Evolutionary conservation across 1,140 invertebrate species (phyloP).

Genomic region (Steinernema feltiae): DNA sequence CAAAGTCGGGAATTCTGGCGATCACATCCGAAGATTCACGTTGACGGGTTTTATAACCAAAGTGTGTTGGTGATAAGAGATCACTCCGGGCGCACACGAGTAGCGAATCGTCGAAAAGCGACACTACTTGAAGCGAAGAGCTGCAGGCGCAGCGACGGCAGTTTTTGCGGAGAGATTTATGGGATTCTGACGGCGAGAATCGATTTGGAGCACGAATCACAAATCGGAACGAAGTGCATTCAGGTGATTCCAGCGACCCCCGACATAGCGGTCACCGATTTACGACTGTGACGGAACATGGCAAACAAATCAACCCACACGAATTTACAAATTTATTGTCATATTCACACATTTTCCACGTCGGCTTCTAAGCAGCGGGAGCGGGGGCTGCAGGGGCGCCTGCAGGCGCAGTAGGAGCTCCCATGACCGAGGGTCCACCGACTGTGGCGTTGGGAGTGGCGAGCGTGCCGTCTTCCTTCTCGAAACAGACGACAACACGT

Average conservation of each 20-base stretch:
- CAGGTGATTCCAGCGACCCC: too few species aligned
- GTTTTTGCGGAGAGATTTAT: background rate
- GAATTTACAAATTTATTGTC: too few species aligned
- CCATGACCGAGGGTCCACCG: background rate
- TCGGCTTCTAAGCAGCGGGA: background rate
- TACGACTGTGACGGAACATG: too few species aligned
- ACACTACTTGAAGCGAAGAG: background rate
- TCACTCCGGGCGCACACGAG: background rate
- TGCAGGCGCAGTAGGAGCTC: background rate
- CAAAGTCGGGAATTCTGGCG: too few species aligned
- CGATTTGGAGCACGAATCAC: too few species aligned
- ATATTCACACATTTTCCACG: too few species aligned
- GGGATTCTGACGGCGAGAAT: background rate
- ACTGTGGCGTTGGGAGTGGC: background rate
- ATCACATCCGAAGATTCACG: too few species aligned
- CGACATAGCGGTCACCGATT: too few species aligned
- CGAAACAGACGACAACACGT: background rate
- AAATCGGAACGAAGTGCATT: too few species aligned
- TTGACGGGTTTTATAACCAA: background rate
- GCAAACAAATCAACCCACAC: too few species aligned
- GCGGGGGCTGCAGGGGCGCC: background rate
- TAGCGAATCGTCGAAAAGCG: background rate
- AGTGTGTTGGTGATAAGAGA: background rate
- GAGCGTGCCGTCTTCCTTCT: background rate
- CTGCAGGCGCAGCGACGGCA: too few species aligned